Conservation (phyloP, 2,888 invertebrate genomes). For the Drosophila affinis region DNA sequence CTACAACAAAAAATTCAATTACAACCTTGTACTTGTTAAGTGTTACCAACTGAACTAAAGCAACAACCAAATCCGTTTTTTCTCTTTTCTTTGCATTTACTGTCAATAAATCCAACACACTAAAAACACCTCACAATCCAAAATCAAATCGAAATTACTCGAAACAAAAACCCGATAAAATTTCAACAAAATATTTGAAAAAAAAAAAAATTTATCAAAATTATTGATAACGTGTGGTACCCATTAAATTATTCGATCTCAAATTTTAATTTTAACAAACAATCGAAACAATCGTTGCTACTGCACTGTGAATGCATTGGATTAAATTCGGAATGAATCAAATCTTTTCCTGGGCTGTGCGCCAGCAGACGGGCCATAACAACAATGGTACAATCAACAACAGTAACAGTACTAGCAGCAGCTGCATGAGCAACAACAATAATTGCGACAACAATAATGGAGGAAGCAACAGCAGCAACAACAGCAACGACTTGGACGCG, state of each 20-base stretch:
- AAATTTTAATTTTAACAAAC: slow-evolving; percentile 3
- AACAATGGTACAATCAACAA: slow-evolving; percentile 40
- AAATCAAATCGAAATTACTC: slow-evolving; percentile 30
- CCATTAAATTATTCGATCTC: not conserved
- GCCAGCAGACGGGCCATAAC: slow-evolving; percentile 53
- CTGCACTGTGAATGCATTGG: slow-evolving; percentile 12
- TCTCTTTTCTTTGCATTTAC: slow-evolving; percentile 75
- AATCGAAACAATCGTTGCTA: slow-evolving; percentile 22
- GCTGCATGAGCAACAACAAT: slow-evolving; percentile 26
- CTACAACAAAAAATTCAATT: slow-evolving; percentile 19
- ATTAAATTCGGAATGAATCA: slow-evolving; percentile 16
- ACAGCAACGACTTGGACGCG: slow-evolving; percentile 51
- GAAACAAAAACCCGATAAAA: slow-evolving; percentile 24
- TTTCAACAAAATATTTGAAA: slow-evolving; percentile 3
- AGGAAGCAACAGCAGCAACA: slow-evolving; percentile 20
- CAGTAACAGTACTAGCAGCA: slow-evolving; percentile 29
- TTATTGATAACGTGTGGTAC: not conserved
- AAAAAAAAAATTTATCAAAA: slow-evolving; percentile 11
- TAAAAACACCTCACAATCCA: slow-evolving; percentile 31
- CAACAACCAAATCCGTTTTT: slow-evolving; percentile 65
- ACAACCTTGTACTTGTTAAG: slow-evolving; percentile 51
- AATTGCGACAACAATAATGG: slow-evolving; percentile 21
- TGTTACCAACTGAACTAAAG: slow-evolving; percentile 69
- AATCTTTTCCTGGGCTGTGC: slow-evolving; percentile 12
- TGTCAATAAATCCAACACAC: slow-evolving; percentile 43